Evolutionary conservation across 2,888 invertebrate species (phyloP).

Genomic region (Eristalinus sepulchralis): DNA sequence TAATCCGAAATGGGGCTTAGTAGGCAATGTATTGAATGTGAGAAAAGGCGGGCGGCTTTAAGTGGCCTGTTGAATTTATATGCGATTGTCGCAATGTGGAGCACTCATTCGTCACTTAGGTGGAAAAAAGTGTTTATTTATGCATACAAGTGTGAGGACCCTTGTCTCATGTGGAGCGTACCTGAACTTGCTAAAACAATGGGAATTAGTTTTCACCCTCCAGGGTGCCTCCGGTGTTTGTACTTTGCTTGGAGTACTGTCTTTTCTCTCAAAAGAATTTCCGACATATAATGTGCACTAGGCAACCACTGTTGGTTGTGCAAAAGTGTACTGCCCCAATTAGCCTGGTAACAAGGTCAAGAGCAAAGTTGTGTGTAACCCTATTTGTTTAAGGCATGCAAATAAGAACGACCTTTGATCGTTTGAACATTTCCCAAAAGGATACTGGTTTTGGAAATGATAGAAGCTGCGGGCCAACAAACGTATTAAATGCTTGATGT

Average conservation of each 20-base stretch:
- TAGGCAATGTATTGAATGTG: constrained; percentile 1
- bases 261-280: background rate
- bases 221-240: background rate
- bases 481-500: background rate
- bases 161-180: constrained; percentile 24
- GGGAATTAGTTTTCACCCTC: background rate
- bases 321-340: constrained; percentile 1
- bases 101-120: constrained; percentile 23
- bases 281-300: background rate
- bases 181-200: constrained; percentile 2
- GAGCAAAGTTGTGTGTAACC: background rate
- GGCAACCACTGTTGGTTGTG: background rate
- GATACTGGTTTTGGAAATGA: background rate
- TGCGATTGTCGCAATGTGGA: constrained; percentile 28
- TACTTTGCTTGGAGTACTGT: background rate
- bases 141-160: background rate
- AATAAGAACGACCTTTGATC: background rate
- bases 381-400: background rate
- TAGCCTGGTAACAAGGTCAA: constrained; percentile 16
- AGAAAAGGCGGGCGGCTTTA: background rate
- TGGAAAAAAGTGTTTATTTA: constrained; percentile 8
- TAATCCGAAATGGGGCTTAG: background rate
- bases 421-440: background rate
- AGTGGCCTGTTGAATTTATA: constrained; percentile 48
- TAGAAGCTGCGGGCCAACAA: background rate